Evolutionary conservation across 2,797 vertebrate genomes (phyloP).

Genomic region (Onychomys leucogaster): DNA sequence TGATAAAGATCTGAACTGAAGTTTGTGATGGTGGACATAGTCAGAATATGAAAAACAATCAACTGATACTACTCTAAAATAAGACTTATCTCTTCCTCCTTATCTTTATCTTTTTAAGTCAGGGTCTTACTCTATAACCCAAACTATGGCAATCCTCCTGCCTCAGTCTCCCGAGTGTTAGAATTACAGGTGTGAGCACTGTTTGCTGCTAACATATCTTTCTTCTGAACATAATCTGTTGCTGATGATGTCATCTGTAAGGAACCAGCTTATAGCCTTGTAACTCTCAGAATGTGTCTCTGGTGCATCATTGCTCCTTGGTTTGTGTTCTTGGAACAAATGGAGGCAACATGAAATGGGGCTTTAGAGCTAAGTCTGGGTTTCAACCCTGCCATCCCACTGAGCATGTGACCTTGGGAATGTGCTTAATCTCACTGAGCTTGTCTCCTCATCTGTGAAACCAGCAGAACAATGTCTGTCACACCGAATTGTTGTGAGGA

Average conservation of each 20-base stretch:
- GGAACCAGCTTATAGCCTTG: neutral
- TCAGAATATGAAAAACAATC: slow-evolving; percentile 5
- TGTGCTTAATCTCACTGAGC: slow-evolving; percentile 15
- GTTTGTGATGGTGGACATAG: neutral
- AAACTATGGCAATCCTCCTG: neutral
- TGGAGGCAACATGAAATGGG: neutral
- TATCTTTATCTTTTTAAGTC: neutral
- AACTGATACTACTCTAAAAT: neutral
- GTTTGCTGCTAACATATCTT: neutral
- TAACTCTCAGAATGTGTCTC: neutral
- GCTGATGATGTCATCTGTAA: neutral
- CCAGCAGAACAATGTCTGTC: slow-evolving; percentile 32
- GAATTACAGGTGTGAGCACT: neutral
- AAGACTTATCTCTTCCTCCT: neutral
- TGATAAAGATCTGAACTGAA: slow-evolving; percentile 24
- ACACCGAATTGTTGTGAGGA: slow-evolving; percentile 40
- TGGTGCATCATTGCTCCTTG: neutral
- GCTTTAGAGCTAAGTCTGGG: neutral
- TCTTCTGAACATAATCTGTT: slow-evolving; percentile 56
- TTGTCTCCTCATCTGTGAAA: slow-evolving; percentile 59
- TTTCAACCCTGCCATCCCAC: neutral
- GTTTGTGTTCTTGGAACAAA: slow-evolving; percentile 39
- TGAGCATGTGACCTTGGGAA: slow-evolving; percentile 28
- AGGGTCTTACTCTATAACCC: neutral
- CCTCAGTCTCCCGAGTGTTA: neutral